Percentiles rank a stretch among this genome's conserved stretches.
phyloP scores from a whole-genome alignment of 2,888 invertebrate species.

The Odontocolon sp. region DNA sequence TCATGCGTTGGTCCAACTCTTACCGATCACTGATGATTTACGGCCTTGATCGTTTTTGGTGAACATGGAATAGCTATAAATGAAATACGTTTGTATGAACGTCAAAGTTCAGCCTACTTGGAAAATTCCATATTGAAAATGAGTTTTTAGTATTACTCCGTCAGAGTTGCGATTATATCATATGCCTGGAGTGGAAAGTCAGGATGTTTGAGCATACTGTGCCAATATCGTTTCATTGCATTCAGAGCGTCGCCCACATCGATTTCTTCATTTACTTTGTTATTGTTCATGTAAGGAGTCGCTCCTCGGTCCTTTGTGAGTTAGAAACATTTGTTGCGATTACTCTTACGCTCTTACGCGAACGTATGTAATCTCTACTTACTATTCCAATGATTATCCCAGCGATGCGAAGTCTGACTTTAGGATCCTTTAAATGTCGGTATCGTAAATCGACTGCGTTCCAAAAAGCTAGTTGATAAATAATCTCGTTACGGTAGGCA shows the following conservation, averaged over 20 bases:
- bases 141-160: no score
- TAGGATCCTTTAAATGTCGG: conserved; percentile 13
- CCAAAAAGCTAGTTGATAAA: conserved; percentile 41
- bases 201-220: conserved; percentile 1
- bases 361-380: background rate
- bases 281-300: background rate
- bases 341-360: background rate
- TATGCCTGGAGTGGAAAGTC: background rate
- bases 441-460: conserved; percentile 39
- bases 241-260: background rate
- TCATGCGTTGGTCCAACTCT: no score
- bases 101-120: no score
- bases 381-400: conserved; percentile 31
- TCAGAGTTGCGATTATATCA: background rate
- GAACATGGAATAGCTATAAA: background rate
- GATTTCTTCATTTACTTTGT: background rate
- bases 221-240: background rate
- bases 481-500: conserved; percentile 18
- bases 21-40: no score
- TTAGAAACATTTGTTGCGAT: background rate
- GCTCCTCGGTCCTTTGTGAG: conserved; percentile 2
- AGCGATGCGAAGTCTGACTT: conserved; percentile 23
- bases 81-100: background rate
- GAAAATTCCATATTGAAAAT: no score
- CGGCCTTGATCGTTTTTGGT: background rate